Base-by-base conservation (phyloP, 2,797 vertebrate species). In the Silurus aristotelis region DNA sequence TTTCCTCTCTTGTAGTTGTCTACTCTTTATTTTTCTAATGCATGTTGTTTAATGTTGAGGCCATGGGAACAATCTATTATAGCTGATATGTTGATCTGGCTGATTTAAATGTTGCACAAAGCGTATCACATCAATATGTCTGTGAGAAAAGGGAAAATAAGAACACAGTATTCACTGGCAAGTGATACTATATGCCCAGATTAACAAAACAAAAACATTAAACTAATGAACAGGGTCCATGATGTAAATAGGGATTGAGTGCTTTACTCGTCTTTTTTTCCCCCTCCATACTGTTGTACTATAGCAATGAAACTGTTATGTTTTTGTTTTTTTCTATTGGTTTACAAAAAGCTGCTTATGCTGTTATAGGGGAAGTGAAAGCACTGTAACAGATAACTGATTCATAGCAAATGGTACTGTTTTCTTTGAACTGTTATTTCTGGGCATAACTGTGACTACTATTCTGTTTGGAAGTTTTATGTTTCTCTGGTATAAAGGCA, bases 341-440 rank as follows among this genome's bases (percentile, higher is more conserved):
- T 27, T 82, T 64, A 46, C 20, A 20, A 17, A 81, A 25, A n/a
- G 9, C 22, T 85, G 78, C 70, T 73, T 64, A 66, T 27, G 48
- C 8, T 72, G 76, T 68, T 68, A 2, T 27, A 43, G 13, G 22
- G 20, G 67, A 82, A 19, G 55, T 31, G 71, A 84, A 84, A n/a
- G 2, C 38, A 61, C 55, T 72, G 31, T 64, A 79, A 8, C 19
- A 12, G 17, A 48, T 58, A 79, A 8, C 19, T 22, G 17, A 48
- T 58, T 38, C 27, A 58, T 66, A 78, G 17, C 1, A 63, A 84
- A 82, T 78, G n/a, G 46, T 60, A n/a, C 19, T 83, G 19, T 56
- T 84, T 86, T 56, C 17, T 56, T 60, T 87, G 3, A 64, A 48
- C 13, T 15, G 79, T 0, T 67, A 43, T 55, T 75, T 73, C 22